Evolutionary conservation across 2,113 vertebrate species (phyloP), one percentile per base, ranked within the genome.

Genomic region (Microtus montanus): DNA sequence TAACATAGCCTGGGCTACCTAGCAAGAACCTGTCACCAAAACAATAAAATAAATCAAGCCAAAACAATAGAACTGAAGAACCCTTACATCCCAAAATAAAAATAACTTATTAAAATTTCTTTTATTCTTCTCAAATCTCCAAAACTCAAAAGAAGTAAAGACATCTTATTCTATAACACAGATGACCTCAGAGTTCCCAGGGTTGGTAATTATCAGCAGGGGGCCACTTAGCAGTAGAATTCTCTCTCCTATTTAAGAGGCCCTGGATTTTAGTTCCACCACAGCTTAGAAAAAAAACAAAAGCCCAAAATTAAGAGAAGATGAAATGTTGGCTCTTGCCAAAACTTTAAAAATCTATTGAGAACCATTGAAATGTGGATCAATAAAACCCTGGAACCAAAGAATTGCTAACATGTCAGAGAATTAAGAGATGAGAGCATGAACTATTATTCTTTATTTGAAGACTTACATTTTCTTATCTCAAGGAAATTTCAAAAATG

Each of bases 361-460:
- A 87, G 68, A 89, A 96, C 77, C 12, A 87, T 58, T 30, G 30
- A 83, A 91, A 80, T 28, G 14, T 9, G 8, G 26, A 82, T 61
- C 58, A 82, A 82, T 73, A 86, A 91, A 44, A 87, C 44, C n/a
- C 52, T 58, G 6, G 22, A 79, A 91, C 33, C 28, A 73, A 88
- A 66, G 70, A 79, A 14, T 38, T 28, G 9, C n/a, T 79, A 71
- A 96, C 86, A 90, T 3, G 2, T 85, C 93, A 78, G 38, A 86
- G 85, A 89, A n/a, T n/a, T n/a, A n/a, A n/a, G n/a, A n/a, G n/a
- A n/a, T n/a, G n/a, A n/a, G n/a, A n/a, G n/a, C n/a, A 64, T 52
- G 22, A 58, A 54, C 49, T 47, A 87, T n/a, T 89, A 93, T 74
- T 87, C 41, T 49, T 80, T 91, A 95, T 92, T 58, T 82, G 58